Percentiles rank a stretch among this genome's conserved stretches.
These are phyloP conservation scores for Cephalopholis sonnerati DNA, from an alignment of 2,113 vertebrate genomes.

Conservation along the genomic window DNA sequence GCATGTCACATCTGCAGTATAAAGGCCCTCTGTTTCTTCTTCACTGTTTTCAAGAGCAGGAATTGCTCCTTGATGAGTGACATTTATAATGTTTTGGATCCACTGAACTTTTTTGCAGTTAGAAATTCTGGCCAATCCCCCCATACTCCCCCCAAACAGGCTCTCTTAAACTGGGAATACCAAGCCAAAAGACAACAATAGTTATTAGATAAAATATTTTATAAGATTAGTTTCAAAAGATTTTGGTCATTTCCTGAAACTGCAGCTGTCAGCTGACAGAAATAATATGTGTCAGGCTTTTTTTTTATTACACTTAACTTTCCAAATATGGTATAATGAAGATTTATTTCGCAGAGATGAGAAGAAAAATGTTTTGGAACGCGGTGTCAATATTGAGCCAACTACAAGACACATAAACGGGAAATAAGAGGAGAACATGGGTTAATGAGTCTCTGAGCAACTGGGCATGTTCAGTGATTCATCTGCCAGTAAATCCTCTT, in stretches of 20 bases:
- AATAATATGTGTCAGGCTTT: neutral
- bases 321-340: constrained; percentile 38
- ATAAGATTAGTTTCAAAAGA: neutral
- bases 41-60: constrained; percentile 13
- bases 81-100: neutral
- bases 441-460: constrained; percentile 26
- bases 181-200: neutral
- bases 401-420: constrained; percentile 38
- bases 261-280: constrained; percentile 10
- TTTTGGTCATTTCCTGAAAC: neutral
- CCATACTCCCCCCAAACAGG: neutral
- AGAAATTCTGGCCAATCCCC: neutral
- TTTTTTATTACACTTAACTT: constrained; percentile 25
- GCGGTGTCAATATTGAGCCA: constrained; percentile 23
- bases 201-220: neutral
- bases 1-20: neutral
- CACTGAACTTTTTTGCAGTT: neutral
- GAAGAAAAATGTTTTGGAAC: constrained; percentile 41
- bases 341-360: constrained; percentile 31
- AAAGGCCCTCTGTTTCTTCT: neutral
- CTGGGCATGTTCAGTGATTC: constrained; percentile 42
- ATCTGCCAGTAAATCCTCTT: constrained; percentile 38
- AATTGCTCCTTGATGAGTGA: constrained; percentile 4
- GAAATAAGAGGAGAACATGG: constrained; percentile 19
- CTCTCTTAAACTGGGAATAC: neutral